Percentiles rank a stretch among this genome's conserved stretches.
These are phyloP conservation scores for Sorex fumeus DNA, from an alignment of 2,113 vertebrate species.

Conservation along the genomic window DNA sequence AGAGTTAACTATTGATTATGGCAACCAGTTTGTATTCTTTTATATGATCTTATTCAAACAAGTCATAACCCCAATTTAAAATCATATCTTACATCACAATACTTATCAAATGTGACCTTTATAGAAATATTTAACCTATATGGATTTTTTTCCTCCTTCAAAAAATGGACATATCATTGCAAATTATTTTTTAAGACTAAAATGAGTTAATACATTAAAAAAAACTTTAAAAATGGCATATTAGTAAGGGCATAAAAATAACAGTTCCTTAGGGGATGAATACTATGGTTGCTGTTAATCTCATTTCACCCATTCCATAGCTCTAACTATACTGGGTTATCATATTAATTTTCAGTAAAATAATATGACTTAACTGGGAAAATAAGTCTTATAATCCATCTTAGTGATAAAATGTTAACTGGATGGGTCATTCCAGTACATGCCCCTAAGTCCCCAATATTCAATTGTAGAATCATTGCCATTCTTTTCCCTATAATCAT, in stretches of 20 bases:
- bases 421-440: background rate
- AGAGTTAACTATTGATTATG: background rate
- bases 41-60: background rate
- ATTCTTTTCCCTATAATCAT: background rate
- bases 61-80: background rate
- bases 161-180: background rate
- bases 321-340: background rate
- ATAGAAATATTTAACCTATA: background rate
- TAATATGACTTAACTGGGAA: background rate
- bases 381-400: conserved; percentile 1
- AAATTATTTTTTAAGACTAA: conserved; percentile 31
- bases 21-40: background rate
- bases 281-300: background rate
- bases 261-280: background rate
- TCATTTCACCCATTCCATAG: background rate
- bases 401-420: conserved; percentile 29
- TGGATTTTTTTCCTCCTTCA: background rate
- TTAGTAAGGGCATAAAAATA: background rate
- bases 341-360: background rate
- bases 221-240: background rate
- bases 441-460: background rate
- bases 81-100: background rate
- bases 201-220: background rate
- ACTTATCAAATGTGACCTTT: background rate
- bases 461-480: background rate